Evolutionary conservation across 2,113 vertebrate species (phyloP).

Genomic region (Microcebus murinus): DNA sequence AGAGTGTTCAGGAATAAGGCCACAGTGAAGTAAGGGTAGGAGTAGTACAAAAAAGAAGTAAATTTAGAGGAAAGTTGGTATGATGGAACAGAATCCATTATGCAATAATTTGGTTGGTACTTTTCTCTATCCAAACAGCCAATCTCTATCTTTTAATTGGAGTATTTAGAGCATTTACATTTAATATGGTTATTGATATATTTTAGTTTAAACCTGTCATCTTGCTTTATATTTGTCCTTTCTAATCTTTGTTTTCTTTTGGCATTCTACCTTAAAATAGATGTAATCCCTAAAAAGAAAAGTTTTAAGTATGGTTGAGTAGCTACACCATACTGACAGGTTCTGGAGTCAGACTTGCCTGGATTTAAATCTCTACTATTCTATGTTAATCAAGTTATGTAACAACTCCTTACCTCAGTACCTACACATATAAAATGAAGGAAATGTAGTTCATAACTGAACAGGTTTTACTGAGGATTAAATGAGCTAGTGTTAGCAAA

Average conservation of each 20-base stretch:
- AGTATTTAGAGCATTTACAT: constrained; percentile 39
- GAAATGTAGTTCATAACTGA: neutral
- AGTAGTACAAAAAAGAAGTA: neutral
- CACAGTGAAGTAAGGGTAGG: neutral
- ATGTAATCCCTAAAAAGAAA: neutral
- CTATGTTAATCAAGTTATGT: neutral
- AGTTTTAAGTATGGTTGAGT: neutral
- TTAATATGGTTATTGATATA: constrained; percentile 43
- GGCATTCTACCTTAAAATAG: neutral
- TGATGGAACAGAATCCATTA: neutral
- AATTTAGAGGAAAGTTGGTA: neutral
- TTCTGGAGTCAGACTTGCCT: neutral
- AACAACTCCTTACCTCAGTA: neutral
- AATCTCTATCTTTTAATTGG: constrained; percentile 30
- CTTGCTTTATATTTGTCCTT: neutral
- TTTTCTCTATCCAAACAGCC: neutral
- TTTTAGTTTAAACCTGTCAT: constrained; percentile 31
- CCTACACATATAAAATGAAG: neutral
- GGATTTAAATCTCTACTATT: neutral
- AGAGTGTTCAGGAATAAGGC: neutral
- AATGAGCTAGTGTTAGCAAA: neutral
- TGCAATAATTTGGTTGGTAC: neutral
- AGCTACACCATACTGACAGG: neutral
- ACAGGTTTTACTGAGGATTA: neutral
- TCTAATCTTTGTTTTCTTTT: constrained; percentile 16